Conservation (phyloP, 2,888 invertebrate genomes). For the Drosophila kuntzei region DNA sequence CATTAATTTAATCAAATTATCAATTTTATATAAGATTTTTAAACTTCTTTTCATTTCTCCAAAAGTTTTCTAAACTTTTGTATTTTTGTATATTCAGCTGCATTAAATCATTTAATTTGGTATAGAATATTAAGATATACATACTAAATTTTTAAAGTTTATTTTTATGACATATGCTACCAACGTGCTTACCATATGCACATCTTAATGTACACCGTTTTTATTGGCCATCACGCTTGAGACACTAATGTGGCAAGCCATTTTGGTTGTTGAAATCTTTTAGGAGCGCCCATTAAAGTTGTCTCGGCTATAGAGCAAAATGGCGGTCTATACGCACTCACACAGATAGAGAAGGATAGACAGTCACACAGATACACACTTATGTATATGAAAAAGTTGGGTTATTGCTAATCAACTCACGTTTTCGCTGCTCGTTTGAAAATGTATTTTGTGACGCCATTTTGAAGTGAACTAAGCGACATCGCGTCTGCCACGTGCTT, state of each 20-base stretch:
- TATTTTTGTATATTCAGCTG: neutral
- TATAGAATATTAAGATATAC: neutral
- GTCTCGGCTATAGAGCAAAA: constrained; percentile 59
- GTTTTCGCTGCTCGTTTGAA: constrained; percentile 80
- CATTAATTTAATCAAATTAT: too few relatives aligned
- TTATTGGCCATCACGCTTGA: constrained; percentile 48
- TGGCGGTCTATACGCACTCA: constrained; percentile 24
- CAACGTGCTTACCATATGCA: constrained; percentile 55
- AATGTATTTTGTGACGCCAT: constrained; percentile 81
- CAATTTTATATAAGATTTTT: too few relatives aligned
- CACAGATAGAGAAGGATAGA: constrained; percentile 16
- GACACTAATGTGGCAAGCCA: constrained; percentile 57
- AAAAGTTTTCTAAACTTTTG: too few relatives aligned
- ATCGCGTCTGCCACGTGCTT: constrained; percentile 50
- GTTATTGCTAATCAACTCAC: constrained; percentile 80
- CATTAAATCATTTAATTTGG: neutral
- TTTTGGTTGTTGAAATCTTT: constrained; percentile 54
- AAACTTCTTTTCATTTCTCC: too few relatives aligned
- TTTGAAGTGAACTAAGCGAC: constrained; percentile 65
- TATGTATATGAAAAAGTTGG: constrained; percentile 32
- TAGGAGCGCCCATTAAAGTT: constrained; percentile 64
- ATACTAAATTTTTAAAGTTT: constrained; percentile 14
- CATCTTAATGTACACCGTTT: constrained; percentile 55
- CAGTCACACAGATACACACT: constrained; percentile 17
- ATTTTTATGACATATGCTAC: constrained; percentile 58